Evolutionary conservation across 1,140 invertebrate genomes (phyloP), one percentile per base, ranked within the genome.

Genomic region (Adelges cooleyi): DNA sequence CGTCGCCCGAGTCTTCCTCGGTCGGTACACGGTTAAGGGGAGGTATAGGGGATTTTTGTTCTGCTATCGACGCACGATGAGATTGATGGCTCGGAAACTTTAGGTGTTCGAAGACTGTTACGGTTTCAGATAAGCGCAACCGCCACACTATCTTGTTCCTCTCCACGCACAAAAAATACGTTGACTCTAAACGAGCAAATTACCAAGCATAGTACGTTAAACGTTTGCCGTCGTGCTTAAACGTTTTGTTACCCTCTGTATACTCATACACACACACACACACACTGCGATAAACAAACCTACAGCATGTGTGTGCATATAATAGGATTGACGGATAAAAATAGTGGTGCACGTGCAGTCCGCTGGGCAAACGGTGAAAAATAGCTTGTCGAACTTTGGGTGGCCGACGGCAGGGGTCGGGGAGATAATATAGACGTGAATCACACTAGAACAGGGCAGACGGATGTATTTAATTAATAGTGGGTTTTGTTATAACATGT

Each of bases 31-130:
- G 9, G n/a, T n/a, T n/a, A n/a, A n/a, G n/a, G n/a, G n/a, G n/a
- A n/a, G n/a, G n/a, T n/a, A n/a, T n/a, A n/a, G n/a, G n/a, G n/a
- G n/a, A n/a, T 17, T 23, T 25, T n/a, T 62, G 27, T 48, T 48
- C 38, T n/a, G 18, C 27, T 22, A 4, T 44, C 40, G 40, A 2
- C 15, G 23, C 23, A 44, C n/a, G 33, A 48, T 17, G 5, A 46
- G 42, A 62, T 48, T 62, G 56, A 59, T 59, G 25, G 46, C 25
- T 25, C 11, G 54, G n/a, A 22, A 59, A 20, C 4, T 48, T 62
- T 46, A 3, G 25, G 20, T 20, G 40, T 62, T 48, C 13, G n/a
- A 4, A 62, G 44, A 62, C 27, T 62, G 15, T n/a, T 11, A 44
- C 44, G 22, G 11, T 40, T 23, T 48, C 17, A 48, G 25, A 48